Percentiles rank a stretch among this genome's conserved stretches.
Evolutionary conservation across 2,888 invertebrate genomes (phyloP).

Genomic region (Drosophila paranaensis): DNA sequence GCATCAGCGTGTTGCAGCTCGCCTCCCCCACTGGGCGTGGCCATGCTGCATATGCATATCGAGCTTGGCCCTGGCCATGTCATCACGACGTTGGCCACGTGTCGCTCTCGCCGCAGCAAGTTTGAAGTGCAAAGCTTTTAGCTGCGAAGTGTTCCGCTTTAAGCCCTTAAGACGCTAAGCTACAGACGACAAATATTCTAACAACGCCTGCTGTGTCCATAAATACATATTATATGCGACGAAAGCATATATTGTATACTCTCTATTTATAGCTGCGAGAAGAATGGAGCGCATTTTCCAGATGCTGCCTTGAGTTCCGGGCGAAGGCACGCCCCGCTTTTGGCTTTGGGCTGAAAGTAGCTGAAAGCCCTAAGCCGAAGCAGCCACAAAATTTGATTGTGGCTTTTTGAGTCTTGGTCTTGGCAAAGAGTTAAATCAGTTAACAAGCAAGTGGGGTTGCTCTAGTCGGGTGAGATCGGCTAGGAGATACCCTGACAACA

Average conservation of each 20-base stretch:
- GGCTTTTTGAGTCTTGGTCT: not conserved
- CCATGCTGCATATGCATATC: slow-evolving; percentile 29
- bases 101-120: slow-evolving; percentile 33
- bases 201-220: not conserved
- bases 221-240: not conserved
- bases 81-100: slow-evolving; percentile 16
- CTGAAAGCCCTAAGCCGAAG: not conserved
- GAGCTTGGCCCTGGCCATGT: slow-evolving; percentile 18
- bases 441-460: not conserved
- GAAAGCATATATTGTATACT: not conserved
- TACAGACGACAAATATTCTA: slow-evolving; percentile 20
- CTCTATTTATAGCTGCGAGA: not conserved
- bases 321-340: not conserved
- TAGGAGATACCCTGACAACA: no score
- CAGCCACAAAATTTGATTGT: not conserved
- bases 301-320: not conserved
- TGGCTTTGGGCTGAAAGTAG: no score
- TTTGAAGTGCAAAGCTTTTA: slow-evolving; percentile 53
- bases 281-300: not conserved
- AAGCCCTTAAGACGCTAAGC: slow-evolving; percentile 49
- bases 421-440: not conserved
- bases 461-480: not conserved
- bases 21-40: slow-evolving; percentile 8
- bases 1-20: slow-evolving; percentile 1
- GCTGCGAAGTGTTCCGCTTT: slow-evolving; percentile 42